phyloP scores from a whole-genome alignment of 2,113 vertebrate species.

The Silurus meridionalis region DNA sequence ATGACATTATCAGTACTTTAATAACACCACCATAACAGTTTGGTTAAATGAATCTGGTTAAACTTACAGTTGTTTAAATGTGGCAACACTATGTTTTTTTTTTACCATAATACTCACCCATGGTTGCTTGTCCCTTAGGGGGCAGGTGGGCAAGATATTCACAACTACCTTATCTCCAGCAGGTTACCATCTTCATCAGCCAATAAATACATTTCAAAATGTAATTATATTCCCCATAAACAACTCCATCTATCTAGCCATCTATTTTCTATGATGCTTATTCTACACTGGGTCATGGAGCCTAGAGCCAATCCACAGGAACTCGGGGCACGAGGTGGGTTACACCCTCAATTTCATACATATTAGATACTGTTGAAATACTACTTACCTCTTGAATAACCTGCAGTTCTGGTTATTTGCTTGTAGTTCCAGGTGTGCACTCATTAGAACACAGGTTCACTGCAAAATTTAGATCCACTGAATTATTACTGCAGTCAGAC shows the following conservation, averaged over 20 bases:
- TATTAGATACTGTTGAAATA: not conserved
- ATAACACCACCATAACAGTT: not conserved
- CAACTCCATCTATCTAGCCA: too few relatives aligned
- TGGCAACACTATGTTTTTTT: not conserved
- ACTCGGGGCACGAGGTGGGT: too few relatives aligned
- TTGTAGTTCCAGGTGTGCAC: too few relatives aligned
- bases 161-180: too few relatives aligned
- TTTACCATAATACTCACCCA: not conserved
- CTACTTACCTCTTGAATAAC: not conserved
- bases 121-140: too few relatives aligned
- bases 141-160: too few relatives aligned
- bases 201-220: too few relatives aligned
- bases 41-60: not conserved
- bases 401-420: not conserved
- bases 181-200: too few relatives aligned
- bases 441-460: not conserved
- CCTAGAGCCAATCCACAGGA: too few relatives aligned
- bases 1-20: not conserved
- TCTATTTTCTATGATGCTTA: too few relatives aligned
- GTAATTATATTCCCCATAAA: too few relatives aligned
- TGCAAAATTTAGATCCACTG: not conserved
- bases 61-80: not conserved
- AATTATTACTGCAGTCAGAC: not conserved
- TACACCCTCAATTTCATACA: not conserved
- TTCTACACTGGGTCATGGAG: too few relatives aligned